These are phyloP conservation scores for Gari tellinella DNA, from an alignment of 2,888 invertebrate species.

Conservation along the genomic window DNA sequence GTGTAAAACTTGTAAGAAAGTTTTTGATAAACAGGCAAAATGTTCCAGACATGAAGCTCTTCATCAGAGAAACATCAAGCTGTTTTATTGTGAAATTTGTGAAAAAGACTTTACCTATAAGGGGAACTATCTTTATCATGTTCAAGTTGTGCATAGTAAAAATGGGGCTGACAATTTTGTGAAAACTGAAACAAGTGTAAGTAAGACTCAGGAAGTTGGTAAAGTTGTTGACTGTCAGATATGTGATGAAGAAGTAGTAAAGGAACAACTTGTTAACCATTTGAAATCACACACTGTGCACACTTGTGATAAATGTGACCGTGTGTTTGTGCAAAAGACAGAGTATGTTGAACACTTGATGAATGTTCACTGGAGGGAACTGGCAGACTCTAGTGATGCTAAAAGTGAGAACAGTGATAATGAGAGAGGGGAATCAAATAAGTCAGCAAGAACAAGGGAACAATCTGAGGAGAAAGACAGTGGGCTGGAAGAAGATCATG, in stretches of 20 bases:
- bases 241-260: conserved; percentile 48
- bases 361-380: conserved; percentile 42
- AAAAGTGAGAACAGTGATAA: conserved; percentile 3
- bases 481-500: conserved; percentile 24
- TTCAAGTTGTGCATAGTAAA: conserved; percentile 27
- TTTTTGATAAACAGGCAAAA: conserved; percentile 37
- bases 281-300: conserved; percentile 41
- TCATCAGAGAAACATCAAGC: conserved; percentile 32
- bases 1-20: conserved; percentile 44
- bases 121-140: conserved; percentile 47
- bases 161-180: not conserved
- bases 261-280: conserved; percentile 39
- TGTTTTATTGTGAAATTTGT: conserved; percentile 54
- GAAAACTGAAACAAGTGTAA: not conserved
- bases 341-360: conserved; percentile 53
- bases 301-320: conserved; percentile 50
- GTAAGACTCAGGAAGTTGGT: conserved; percentile 9
- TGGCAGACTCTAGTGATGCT: conserved; percentile 11
- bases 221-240: conserved; percentile 50
- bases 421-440: not conserved
- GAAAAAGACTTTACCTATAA: conserved; percentile 42
- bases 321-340: conserved; percentile 48
- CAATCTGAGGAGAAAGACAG: conserved; percentile 25
- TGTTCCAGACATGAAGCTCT: conserved; percentile 45
- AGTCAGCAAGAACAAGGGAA: not conserved